Percentiles rank a stretch among this genome's conserved stretches.
Evolutionary conservation across 2,113 vertebrate species (phyloP).

Genomic region (Siniperca chuatsi): DNA sequence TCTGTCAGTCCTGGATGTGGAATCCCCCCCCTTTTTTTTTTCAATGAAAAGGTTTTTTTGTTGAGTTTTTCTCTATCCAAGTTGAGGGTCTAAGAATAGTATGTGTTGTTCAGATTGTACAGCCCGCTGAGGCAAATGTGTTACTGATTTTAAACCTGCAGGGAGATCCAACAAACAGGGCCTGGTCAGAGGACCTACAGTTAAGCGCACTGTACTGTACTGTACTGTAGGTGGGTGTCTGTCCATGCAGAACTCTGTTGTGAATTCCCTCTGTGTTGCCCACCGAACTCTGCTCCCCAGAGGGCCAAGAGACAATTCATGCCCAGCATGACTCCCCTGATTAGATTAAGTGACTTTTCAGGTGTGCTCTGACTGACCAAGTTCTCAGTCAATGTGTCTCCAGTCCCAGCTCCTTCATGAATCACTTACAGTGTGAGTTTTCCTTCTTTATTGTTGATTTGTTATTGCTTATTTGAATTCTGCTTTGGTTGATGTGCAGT

Average conservation of each 20-base stretch:
- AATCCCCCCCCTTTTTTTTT: too few species aligned
- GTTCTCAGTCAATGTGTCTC: neutral
- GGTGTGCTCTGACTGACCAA: neutral
- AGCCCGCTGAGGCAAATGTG: too few species aligned
- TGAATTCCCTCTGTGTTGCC: neutral
- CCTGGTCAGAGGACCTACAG: neutral
- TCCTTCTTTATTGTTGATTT: neutral
- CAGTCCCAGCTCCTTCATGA: neutral
- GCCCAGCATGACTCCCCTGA: neutral
- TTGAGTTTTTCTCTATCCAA: neutral
- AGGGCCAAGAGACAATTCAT: neutral
- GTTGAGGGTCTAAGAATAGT: neutral
- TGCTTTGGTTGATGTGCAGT: neutral
- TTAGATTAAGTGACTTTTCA: neutral
- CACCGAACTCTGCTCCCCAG: neutral
- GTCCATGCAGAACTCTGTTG: neutral
- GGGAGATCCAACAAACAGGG: too few species aligned
- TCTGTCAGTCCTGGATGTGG: neutral
- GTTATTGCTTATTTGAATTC: neutral
- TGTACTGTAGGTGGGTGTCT: neutral
- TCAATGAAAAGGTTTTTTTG: neutral
- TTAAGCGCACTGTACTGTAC: too few species aligned
- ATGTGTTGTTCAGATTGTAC: neutral
- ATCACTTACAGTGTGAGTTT: neutral
- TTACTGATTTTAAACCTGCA: neutral